Evolutionary conservation across 2,888 invertebrate species (phyloP).

Genomic region (Slavum lentiscoides): DNA sequence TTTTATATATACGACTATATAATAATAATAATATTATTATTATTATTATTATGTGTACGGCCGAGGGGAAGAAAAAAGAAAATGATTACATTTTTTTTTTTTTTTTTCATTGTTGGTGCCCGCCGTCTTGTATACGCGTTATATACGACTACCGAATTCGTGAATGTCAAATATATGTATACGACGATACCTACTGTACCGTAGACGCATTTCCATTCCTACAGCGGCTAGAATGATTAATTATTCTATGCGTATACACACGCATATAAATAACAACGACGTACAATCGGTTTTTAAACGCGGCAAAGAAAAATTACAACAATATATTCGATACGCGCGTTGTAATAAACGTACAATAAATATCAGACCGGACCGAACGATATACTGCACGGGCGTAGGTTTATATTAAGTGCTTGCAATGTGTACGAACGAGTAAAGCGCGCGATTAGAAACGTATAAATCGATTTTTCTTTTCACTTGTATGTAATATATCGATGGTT

Average conservation of each 20-base stretch:
- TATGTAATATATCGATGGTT: too few species aligned
- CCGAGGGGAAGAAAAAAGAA: not conserved
- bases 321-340: not conserved
- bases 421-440: not conserved
- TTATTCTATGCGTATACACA: not conserved
- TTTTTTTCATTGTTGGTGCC: not conserved
- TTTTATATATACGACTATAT: too few species aligned
- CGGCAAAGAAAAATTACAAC: not conserved
- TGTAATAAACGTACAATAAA: too few species aligned
- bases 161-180: constrained; percentile 18
- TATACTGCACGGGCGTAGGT: too few species aligned
- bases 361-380: not conserved
- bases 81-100: not conserved
- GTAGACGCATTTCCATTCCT: not conserved
- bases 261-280: not conserved
- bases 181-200: constrained; percentile 15
- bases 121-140: constrained; percentile 4
- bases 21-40: too few species aligned
- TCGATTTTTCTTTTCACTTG: too few species aligned
- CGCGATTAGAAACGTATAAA: not conserved
- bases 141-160: constrained; percentile 36
- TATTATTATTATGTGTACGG: too few species aligned
- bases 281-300: not conserved
- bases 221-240: constrained; percentile 18
- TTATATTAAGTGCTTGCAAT: too few species aligned